Evolutionary conservation across 2,888 invertebrate species (phyloP).

Genomic region (Eupeodes luniger): DNA sequence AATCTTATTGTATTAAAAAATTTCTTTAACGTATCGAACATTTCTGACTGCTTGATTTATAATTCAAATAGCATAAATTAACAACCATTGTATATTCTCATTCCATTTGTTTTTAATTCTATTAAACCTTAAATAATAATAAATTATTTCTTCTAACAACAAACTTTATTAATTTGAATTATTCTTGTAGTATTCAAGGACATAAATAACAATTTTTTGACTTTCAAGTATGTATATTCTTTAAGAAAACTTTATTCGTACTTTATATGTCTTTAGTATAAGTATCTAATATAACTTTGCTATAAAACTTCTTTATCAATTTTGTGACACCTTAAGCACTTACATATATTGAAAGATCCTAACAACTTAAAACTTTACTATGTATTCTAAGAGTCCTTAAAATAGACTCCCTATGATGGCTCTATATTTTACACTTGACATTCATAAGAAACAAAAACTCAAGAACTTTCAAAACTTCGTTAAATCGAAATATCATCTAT

Average conservation of each 20-base stretch:
- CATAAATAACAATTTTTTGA: not conserved
- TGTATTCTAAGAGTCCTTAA: not conserved
- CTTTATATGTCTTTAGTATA: not conserved
- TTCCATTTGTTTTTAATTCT: too few species aligned
- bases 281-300: not conserved
- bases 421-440: conserved; percentile 1
- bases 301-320: not conserved
- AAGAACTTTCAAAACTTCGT: conserved; percentile 40
- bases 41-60: too few species aligned
- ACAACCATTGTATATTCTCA: too few species aligned
- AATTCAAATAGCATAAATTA: too few species aligned
- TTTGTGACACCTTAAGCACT: not conserved
- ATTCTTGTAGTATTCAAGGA: not conserved
- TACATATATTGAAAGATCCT: not conserved
- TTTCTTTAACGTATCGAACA: too few species aligned
- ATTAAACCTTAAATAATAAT: too few species aligned
- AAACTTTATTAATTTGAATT: not conserved
- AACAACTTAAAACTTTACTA: not conserved
- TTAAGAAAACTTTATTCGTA: not conserved
- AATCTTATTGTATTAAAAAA: too few species aligned
- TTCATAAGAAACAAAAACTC: conserved; percentile 4
- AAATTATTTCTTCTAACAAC: not conserved
- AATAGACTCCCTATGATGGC: not conserved
- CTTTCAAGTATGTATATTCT: not conserved
- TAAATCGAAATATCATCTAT: conserved; percentile 62